A percentile compares a stretch with the other conserved stretches of the same genome.
Evolutionary conservation across 2,888 invertebrate species (phyloP).

Genomic region (Omphaloscelis lunosa): DNA sequence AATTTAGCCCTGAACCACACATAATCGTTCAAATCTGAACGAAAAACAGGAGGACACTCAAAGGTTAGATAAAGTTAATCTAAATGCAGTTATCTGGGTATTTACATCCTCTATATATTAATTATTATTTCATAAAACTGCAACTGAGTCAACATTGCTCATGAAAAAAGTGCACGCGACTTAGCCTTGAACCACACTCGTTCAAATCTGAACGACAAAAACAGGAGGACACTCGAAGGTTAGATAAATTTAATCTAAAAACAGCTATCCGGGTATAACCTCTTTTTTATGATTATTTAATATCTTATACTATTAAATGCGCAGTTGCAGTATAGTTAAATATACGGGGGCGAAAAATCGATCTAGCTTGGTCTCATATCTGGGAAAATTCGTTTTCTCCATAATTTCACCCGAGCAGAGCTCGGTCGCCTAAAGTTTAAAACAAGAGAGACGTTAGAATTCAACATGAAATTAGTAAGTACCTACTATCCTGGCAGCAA

Average conservation of each 20-base stretch:
- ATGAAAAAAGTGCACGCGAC: conserved; percentile 5
- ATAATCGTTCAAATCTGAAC: conserved; percentile 19
- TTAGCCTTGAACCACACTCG: conserved; percentile 38
- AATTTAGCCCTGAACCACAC: conserved; percentile 18
- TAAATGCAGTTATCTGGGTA: conserved; percentile 15
- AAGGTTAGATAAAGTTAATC: conserved; percentile 34
- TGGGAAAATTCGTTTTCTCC: too few relatives aligned
- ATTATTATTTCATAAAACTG: not conserved
- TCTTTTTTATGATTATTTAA: too few relatives aligned
- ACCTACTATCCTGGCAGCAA: too few relatives aligned
- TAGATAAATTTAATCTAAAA: conserved; percentile 35
- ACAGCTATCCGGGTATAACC: conserved; percentile 20
- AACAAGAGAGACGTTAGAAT: too few relatives aligned
- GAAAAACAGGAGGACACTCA: conserved; percentile 12
- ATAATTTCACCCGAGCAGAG: too few relatives aligned
- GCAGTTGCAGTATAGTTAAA: too few relatives aligned
- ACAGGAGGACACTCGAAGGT: conserved; percentile 25
- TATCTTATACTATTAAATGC: too few relatives aligned
- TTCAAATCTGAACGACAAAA: conserved; percentile 22
- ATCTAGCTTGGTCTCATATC: too few relatives aligned
- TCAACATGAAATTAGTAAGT: too few relatives aligned
- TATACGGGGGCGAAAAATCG: too few relatives aligned
- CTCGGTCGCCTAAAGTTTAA: too few relatives aligned
- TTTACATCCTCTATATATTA: not conserved
- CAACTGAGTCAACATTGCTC: not conserved